phyloP scores from a whole-genome alignment of 2,888 invertebrate genomes.

The Xylota segnis region DNA sequence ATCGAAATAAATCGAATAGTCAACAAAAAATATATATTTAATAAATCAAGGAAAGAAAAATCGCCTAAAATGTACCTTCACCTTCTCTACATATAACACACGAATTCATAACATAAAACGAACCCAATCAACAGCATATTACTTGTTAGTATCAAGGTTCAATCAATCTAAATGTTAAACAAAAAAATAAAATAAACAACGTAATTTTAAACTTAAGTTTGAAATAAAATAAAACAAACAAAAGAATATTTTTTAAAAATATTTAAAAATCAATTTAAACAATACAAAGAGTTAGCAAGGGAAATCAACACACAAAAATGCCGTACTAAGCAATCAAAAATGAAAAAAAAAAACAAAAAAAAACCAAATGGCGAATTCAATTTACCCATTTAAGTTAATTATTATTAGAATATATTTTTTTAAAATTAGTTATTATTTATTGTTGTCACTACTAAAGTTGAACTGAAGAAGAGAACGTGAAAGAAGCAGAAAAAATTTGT shows the following conservation, averaged over 20 bases:
- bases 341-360: conserved; percentile 2
- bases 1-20: conserved; percentile 61
- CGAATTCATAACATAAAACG: conserved; percentile 19
- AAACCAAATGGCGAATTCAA: conserved; percentile 63
- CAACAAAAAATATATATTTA: conserved; percentile 63
- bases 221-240: conserved; percentile 22
- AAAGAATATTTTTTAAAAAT: conserved; percentile 71
- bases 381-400: conserved; percentile 68
- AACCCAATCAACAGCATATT: conserved; percentile 23
- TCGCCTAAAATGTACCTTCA: conserved; percentile 74
- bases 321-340: conserved; percentile 61
- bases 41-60: conserved; percentile 50
- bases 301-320: conserved; percentile 40
- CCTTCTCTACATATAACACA: conserved; percentile 62
- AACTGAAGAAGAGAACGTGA: conserved; percentile 13
- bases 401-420: conserved; percentile 57
- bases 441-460: conserved; percentile 63
- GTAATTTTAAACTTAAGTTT: conserved; percentile 39
- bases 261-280: conserved; percentile 29
- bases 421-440: conserved; percentile 71
- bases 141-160: conserved; percentile 26
- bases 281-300: conserved; percentile 22
- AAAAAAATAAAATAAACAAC: conserved; percentile 38
- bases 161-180: conserved; percentile 50
- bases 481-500: conserved; percentile 18